Percentiles rank a stretch among this genome's conserved stretches.
phyloP scores from a whole-genome alignment of 2,888 invertebrate species.

The Caenorhabditis sp. region DNA sequence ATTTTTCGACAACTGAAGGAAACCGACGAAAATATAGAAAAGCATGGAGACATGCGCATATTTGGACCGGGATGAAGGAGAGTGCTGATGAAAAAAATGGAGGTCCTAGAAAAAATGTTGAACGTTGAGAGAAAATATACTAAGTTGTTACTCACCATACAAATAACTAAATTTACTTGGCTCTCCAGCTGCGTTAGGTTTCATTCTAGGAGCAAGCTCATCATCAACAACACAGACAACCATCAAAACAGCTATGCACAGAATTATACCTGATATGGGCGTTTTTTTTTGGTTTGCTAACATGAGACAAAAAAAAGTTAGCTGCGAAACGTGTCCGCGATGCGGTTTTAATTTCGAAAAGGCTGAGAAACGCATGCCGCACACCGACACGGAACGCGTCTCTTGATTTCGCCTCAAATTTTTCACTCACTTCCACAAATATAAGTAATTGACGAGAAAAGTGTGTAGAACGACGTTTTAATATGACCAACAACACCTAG shows the following conservation, averaged over 20 bases:
- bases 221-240: constrained; percentile 70
- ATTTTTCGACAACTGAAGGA: constrained; percentile 56
- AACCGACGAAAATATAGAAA: constrained; percentile 61
- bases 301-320: too few species aligned
- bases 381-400: too few species aligned
- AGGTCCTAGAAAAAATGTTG: constrained; percentile 44
- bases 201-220: constrained; percentile 68
- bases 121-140: background rate
- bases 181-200: constrained; percentile 66
- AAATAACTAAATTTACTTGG: constrained; percentile 63
- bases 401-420: too few species aligned
- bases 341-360: too few species aligned
- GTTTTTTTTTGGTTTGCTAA: too few species aligned
- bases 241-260: constrained; percentile 65
- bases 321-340: too few species aligned
- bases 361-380: too few species aligned
- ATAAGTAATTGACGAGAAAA: constrained; percentile 66
- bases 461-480: constrained; percentile 53
- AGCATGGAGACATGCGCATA: constrained; percentile 65
- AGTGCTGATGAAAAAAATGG: constrained; percentile 66
- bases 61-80: constrained; percentile 66
- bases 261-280: constrained; percentile 51
- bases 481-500: constrained; percentile 61
- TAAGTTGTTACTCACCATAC: constrained; percentile 48
- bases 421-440: constrained; percentile 65